Evolutionary conservation across 2,797 vertebrate species (phyloP).

Genomic region (Vipera ursinii): DNA sequence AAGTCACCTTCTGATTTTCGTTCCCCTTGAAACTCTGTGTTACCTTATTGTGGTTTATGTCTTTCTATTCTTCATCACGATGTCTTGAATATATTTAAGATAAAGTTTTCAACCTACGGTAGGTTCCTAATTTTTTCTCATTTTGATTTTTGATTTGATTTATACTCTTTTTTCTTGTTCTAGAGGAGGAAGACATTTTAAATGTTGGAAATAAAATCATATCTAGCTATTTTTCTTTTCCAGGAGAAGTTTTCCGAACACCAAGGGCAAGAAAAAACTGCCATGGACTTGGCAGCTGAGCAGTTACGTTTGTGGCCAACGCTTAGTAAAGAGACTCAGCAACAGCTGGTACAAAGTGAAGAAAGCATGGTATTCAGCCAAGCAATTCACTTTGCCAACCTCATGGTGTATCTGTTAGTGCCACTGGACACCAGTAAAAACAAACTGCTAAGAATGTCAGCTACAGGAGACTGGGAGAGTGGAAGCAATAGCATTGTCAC

Average conservation of each 20-base stretch:
- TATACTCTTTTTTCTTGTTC: background rate
- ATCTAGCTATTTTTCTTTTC: slow-evolving; percentile 11
- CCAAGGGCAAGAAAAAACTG: slow-evolving; percentile 80
- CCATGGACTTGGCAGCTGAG: slow-evolving; percentile 95
- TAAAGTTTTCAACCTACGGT: background rate
- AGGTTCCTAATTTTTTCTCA: background rate
- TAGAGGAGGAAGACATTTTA: background rate
- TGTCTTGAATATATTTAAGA: background rate
- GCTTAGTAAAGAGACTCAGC: slow-evolving; percentile 87
- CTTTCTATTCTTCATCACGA: background rate
- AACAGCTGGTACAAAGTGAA: slow-evolving; percentile 91
- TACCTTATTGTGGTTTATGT: background rate
- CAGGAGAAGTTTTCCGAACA: slow-evolving; percentile 70
- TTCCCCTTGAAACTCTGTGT: background rate
- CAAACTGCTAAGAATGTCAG: slow-evolving; percentile 85
- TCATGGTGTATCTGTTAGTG: slow-evolving; percentile 96
- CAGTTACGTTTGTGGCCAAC: slow-evolving; percentile 88
- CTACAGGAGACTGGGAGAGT: slow-evolving; percentile 93
- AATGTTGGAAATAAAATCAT: background rate
- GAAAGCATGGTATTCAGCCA: slow-evolving; percentile 98
- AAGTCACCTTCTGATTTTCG: background rate
- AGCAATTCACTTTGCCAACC: slow-evolving; percentile 97
- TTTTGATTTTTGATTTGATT: background rate
- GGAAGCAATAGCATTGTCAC: slow-evolving; percentile 97
- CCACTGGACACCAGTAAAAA: slow-evolving; percentile 94